Evolutionary conservation across 2,113 vertebrate genomes (phyloP), one percentile per base, ranked within the genome.

Genomic region (Phalacrocorax aristotelis): DNA sequence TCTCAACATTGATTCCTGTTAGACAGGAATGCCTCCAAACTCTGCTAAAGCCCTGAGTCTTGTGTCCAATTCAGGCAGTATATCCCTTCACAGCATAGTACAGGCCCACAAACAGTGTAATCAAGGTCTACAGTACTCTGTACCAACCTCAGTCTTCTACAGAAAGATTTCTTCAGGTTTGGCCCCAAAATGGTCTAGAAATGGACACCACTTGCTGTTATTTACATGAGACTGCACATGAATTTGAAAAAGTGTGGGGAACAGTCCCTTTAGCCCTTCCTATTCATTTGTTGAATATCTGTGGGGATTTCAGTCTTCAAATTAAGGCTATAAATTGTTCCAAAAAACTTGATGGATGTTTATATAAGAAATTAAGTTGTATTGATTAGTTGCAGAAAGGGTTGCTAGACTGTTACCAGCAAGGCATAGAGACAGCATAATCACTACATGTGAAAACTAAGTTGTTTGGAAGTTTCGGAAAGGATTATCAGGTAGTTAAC

Each of bases 1-100:
- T 57, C 29, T 54, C n/a, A 65, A 19, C 49, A 48, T 6, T 1
- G 3, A 34, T 27, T 83, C 57, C 27, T 76, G 16, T 26, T 29
- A 80, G 8, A 32, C 1, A 0, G 36, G 11, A 79, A 66, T 4
- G 3, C 5, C 21, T 68, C 19, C 1, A 0, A 0, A 61, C 26
- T 42, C 27, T 7, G 5, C 25, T 69, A 36, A 44, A 72, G 55
- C 38, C 61, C 10, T 0, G 1, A n/a, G 13, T 48, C 65, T 42
- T 48, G 5, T 55, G 42, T 55, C 20, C n/a, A 55, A 1, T 19
- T 36, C 38, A 46, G n/a, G 27, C 18, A 83, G 22, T 27, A 44
- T 46, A 72, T 4, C 27, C 34, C 19, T 76, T 76, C 40, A 51
- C 18, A 54, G 14, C 18, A 60, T 1, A 42, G n/a, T 19, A 51